Evolutionary conservation across 2,113 vertebrate genomes (phyloP), one percentile per base, ranked within the genome.

Genomic region (Saccopteryx leptura): DNA sequence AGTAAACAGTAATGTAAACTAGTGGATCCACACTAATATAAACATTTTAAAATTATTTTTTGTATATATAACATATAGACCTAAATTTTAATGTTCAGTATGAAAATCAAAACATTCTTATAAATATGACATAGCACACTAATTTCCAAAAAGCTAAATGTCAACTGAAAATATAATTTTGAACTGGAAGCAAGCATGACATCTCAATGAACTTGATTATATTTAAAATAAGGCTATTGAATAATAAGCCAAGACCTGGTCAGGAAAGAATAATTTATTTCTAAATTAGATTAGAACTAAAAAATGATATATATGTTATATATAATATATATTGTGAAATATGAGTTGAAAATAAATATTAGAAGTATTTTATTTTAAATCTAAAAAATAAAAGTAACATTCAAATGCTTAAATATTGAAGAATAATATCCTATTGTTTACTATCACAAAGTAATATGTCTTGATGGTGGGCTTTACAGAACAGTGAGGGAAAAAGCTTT

Each of bases 131-230:
- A 75, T 7, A 81, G 9, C 21, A 86, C n/a, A 83, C 11, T 88
- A 61, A 63, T 88, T 89, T 94, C 5, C 13, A n/a, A 84, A 33
- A 84, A 89, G 14, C 23, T 90, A 88, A 83, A 50, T 79, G 28
- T 60, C 28, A 84, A 39, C 10, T 84, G 54, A 84, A 71, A 76
- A 72, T 8, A 79, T 78, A 60, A 81, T 54, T 72, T 54, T 72
- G 10, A 92, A 92, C 78, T 24, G 17, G 5, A 3, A 48, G 46
- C 13, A 52, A 14, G 50, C 7, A 11, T 24, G 9, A 94, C 79
- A 72, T 63, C 10, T 84, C 24, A 63, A 8, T 72, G 83, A 71
- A 7, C 39, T 76, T 93, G 17, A 48, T 56, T 76, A 78, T 83
- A 79, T 18, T 88, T 10, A 79, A 50, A 24, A 48, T 33, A 61